A percentile compares a stretch with the other conserved stretches of the same genome.
phyloP scores from a whole-genome alignment of 2,113 vertebrate genomes.

The Dolichotis patagonum region DNA sequence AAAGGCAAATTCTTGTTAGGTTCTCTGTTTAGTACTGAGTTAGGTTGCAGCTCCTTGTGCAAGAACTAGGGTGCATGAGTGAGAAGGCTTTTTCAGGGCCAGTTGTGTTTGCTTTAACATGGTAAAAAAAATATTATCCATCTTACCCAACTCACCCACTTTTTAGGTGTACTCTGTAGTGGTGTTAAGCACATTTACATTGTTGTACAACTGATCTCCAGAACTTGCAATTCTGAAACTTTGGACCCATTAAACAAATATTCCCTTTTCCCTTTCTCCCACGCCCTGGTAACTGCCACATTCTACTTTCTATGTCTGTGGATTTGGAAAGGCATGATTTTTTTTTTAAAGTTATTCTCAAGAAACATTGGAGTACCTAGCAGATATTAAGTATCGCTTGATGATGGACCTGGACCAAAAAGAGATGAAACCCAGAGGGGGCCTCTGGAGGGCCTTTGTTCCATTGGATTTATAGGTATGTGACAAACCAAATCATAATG shows the following conservation, averaged over 20 bases:
- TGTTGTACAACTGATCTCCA: neutral
- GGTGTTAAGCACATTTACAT: neutral
- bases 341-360: neutral
- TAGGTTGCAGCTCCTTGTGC: neutral
- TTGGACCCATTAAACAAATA: neutral
- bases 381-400: neutral
- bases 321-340: slow-evolving; percentile 23
- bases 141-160: neutral
- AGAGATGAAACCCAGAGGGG: neutral
- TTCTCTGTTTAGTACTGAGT: neutral
- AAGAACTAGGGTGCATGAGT: neutral
- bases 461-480: neutral
- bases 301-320: slow-evolving; percentile 24
- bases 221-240: neutral
- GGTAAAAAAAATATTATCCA: neutral
- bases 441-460: neutral
- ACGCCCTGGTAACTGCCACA: neutral
- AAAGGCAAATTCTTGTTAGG: neutral
- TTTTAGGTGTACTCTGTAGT: neutral
- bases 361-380: neutral
- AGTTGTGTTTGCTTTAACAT: neutral
- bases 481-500: neutral
- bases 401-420: neutral
- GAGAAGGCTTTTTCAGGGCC: neutral
- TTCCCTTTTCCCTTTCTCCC: neutral